Base-by-base conservation (phyloP, 2,113 vertebrate genomes). In the Ondatra zibethicus region DNA sequence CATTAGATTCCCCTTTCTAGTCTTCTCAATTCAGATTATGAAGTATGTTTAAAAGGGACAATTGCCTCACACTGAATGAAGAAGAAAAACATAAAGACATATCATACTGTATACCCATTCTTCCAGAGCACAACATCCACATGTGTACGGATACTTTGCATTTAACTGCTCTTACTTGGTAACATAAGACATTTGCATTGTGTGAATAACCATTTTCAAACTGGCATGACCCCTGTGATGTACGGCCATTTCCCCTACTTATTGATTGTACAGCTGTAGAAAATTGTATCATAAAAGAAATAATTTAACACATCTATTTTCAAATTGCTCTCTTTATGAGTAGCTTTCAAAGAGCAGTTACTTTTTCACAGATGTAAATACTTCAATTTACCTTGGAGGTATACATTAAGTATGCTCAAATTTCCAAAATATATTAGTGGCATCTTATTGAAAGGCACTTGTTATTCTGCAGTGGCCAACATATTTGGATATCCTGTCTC, bases 211-310 rank as follows among this genome's bases (percentile, higher is more conserved):
- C 16, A 82, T 75, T 84, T 88, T 89, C 68, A 91, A 78, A 72
- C 19, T 87, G 87, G 55, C 16, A 76, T 11, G 85, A n/a, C 52
- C 55, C 50, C 10, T 89, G 36, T 72, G 42, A 23, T 52, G 33
- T 78, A 65, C 2, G 23, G 42, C 25, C 27, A 42, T 52, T 21
- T 36, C 31, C 17, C 29, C 31, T 90, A 72, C 58, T 78, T 55
- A 70, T 14, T 55, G 68, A 76, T 68, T 89, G 7, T 68, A 93
- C 21, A 65, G 39, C 23, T 89, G 92, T 19, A 61, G n/a, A 92
- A 88, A 92, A 88, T 42, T 21, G 68, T 63, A 70, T 61, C 58
- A 68, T 91, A 77, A 96, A 93, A 76, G 68, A 80, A 92, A 65
- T 42, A 63, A 63, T 68, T 94, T 72, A 70, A 80, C 78, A 39